Evolutionary conservation across 2,888 invertebrate species (phyloP).

Genomic region (Prenolepis imparis): DNA sequence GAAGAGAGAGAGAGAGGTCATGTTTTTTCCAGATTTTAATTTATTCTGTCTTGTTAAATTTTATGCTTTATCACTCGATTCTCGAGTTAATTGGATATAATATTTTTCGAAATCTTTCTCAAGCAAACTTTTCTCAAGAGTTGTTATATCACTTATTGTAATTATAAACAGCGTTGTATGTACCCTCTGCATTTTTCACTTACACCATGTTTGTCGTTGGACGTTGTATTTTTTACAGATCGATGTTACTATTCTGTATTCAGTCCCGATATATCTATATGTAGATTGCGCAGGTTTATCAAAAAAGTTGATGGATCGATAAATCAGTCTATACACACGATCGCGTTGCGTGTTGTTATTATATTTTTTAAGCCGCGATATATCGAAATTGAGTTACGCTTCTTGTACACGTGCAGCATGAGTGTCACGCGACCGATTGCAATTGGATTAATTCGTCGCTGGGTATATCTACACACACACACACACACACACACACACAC

Average conservation of each 20-base stretch:
- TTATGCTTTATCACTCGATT: background rate
- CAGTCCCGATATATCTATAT: constrained; percentile 12
- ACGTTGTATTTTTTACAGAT: background rate
- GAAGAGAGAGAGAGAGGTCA: background rate
- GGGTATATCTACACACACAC: background rate
- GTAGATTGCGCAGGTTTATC: constrained; percentile 7
- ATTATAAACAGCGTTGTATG: background rate
- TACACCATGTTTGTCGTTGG: background rate
- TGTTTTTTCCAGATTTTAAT: background rate
- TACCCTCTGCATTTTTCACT: constrained; percentile 18
- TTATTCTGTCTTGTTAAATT: background rate
- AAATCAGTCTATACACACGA: constrained; percentile 26
- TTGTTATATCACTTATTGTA: background rate
- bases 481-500: background rate
- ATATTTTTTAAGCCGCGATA: constrained; percentile 45
- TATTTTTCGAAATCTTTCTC: background rate
- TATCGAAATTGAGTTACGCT: constrained; percentile 43
- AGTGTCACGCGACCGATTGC: constrained; percentile 38
- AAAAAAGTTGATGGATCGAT: constrained; percentile 44
- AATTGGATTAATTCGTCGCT: constrained; percentile 46
- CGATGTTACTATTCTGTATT: constrained; percentile 17
- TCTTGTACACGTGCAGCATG: background rate
- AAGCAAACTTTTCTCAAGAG: background rate
- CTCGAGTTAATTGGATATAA: background rate
- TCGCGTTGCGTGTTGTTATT: constrained; percentile 37